Percentiles rank a stretch among this genome's conserved stretches.
Conservation (phyloP, 2,797 vertebrate species). For the Lagodon rhomboides region DNA sequence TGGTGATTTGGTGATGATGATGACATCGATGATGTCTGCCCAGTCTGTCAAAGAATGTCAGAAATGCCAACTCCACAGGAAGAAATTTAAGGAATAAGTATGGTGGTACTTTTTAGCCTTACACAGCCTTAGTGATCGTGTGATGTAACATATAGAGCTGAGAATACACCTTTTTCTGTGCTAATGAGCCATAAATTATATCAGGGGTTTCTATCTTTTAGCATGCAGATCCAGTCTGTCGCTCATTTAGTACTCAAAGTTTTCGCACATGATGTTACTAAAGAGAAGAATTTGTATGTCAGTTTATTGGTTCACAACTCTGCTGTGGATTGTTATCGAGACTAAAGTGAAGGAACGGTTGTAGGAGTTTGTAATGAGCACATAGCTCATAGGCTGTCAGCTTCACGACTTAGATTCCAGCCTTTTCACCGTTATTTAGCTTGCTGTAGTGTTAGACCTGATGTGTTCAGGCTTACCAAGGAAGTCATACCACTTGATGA, state of each 20-base stretch:
- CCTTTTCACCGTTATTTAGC: slow-evolving; percentile 11
- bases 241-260: too few species aligned
- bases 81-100: not conserved
- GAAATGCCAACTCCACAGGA: slow-evolving; percentile 5
- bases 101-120: not conserved
- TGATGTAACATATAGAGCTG: slow-evolving; percentile 19
- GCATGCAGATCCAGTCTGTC: slow-evolving; percentile 13
- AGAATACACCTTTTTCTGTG: slow-evolving; percentile 7
- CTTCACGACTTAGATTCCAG: not conserved
- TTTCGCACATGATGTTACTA: too few species aligned
- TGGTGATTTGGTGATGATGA: slow-evolving; percentile 27
- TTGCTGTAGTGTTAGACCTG: slow-evolving; percentile 12
- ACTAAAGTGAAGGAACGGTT: not conserved
- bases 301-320: slow-evolving; percentile 1
- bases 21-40: slow-evolving; percentile 8
- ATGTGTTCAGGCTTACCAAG: slow-evolving; percentile 5
- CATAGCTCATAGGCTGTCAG: not conserved
- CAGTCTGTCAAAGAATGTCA: slow-evolving; percentile 4
- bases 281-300: not conserved
- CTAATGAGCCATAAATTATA: slow-evolving; percentile 32
- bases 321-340: not conserved
- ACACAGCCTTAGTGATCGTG: not conserved
- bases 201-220: not conserved
- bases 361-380: not conserved
- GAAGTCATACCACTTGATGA: slow-evolving; percentile 3